A percentile compares a stretch with the other conserved stretches of the same genome.
phyloP scores from a whole-genome alignment of 2,888 invertebrate species.

The Sabatieria punctata region DNA sequence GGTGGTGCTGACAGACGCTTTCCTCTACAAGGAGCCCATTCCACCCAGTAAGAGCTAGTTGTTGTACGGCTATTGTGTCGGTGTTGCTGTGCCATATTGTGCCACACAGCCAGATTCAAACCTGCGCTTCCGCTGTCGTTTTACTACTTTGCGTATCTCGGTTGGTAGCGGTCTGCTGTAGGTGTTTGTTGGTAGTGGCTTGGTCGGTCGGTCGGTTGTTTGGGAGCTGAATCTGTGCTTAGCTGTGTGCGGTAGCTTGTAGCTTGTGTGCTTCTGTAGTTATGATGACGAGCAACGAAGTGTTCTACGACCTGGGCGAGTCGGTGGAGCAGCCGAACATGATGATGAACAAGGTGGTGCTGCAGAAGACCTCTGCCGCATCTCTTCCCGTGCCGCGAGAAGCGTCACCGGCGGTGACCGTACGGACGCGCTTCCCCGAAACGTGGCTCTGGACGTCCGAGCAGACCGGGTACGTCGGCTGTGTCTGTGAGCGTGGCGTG shows the following conservation, averaged over 20 bases:
- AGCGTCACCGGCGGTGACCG: slow-evolving; percentile 20
- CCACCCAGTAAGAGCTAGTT: slow-evolving; percentile 18
- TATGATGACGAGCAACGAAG: too few species aligned
- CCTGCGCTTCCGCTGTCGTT: too few species aligned
- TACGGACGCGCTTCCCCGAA: slow-evolving; percentile 52
- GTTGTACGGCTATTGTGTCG: not conserved
- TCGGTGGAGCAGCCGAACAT: not conserved
- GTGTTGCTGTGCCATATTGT: too few species aligned
- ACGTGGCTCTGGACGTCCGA: slow-evolving; percentile 51
- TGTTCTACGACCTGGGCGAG: too few species aligned
- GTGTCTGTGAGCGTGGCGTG: not conserved
- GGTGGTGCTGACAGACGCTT: slow-evolving; percentile 31
- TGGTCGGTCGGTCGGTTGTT: too few species aligned
- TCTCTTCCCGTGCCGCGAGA: slow-evolving; percentile 9
- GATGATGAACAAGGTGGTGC: not conserved
- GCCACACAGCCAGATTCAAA: too few species aligned
- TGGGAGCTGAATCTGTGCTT: too few species aligned
- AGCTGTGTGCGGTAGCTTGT: too few species aligned
- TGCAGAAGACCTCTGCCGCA: not conserved
- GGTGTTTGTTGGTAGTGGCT: too few species aligned
- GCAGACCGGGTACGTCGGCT: slow-evolving; percentile 41
- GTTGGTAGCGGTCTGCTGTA: too few species aligned
- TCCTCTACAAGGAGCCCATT: slow-evolving; percentile 25
- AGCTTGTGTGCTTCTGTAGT: too few species aligned
- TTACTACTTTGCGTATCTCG: too few species aligned